Base-by-base conservation (phyloP, 2,113 vertebrate genomes). In the Sialia sialis region DNA sequence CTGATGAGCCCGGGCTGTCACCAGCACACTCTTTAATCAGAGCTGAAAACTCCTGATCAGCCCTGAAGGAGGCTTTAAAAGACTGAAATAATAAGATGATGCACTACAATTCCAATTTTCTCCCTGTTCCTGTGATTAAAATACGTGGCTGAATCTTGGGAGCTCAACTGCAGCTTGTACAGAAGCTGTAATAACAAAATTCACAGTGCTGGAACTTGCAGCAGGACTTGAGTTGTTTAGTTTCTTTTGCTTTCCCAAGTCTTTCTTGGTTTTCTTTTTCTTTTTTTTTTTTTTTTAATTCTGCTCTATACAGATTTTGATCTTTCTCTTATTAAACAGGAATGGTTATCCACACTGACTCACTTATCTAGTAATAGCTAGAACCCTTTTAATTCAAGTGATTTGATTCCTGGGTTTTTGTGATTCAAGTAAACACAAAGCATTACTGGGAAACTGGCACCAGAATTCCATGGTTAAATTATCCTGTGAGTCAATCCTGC, bases 351-450 rank as follows among this genome's bases (percentile, higher is more conserved):
- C 78, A 78, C 68, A 74, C 72, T 74, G 89, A 79, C 67, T 90
- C 68, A 44, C 79, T 90, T 95, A 88, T 51, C 85, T 91, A 80
- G 89, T 77, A 95, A 95, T 52, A 91, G 51, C 75, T 80, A 80
- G 70, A 94, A 91, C 55, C 52, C 75, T 84, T 90, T 95, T 77
- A 94, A 95, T 92, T 94, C 68, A 60, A 90, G 89, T 88, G 1
- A 95, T 94, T 91, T 89, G 44, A 84, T 94, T 94, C 60, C 59
- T 58, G 67, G 26, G 20, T 29, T 67, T 84, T 84, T 91, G 32
- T 59, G 77, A 78, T 85, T 92, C 56, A 59, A 96, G 79, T 88
- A 95, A 96, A 95, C 79, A 78, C 84, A 63, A 51, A 62, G 70
- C 43, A 90, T 85, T 86, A 77, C 51, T 90, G 81, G 68, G 82